A percentile compares a stretch with the other conserved stretches of the same genome.
Evolutionary conservation across 92 coral and sea anemone species (phyloP).

Genomic region (Palythoa grandis): DNA sequence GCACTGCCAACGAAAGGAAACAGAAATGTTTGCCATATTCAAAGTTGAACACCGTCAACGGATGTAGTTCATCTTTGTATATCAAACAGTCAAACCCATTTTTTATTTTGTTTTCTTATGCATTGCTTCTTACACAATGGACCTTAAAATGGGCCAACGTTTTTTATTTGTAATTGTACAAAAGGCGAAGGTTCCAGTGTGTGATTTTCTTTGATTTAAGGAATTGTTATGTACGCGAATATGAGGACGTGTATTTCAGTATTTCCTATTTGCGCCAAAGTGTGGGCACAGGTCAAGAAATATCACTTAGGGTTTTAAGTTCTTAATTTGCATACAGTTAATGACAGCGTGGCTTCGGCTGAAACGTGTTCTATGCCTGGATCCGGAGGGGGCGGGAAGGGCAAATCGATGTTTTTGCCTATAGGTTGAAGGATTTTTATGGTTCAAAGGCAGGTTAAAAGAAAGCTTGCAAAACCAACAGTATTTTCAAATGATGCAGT

Average conservation of each 20-base stretch:
- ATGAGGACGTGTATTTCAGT: background rate
- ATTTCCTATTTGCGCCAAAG: slow-evolving; percentile 5
- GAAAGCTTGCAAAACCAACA: background rate
- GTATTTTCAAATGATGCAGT: background rate
- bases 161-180: background rate
- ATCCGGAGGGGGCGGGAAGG: background rate
- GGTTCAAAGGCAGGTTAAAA: background rate
- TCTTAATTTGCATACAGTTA: slow-evolving; percentile 21
- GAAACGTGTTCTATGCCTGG: background rate
- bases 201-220: too few species aligned
- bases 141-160: too few species aligned
- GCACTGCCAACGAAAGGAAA: too few species aligned
- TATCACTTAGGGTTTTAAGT: slow-evolving; percentile 1
- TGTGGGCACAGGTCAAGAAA: slow-evolving; percentile 24
- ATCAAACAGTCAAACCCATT: too few species aligned
- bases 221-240: background rate
- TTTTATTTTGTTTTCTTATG: too few species aligned
- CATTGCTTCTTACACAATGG: too few species aligned
- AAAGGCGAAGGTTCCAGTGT: background rate
- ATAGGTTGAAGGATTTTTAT: background rate
- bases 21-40: too few species aligned
- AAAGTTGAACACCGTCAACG: too few species aligned
- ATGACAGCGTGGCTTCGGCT: background rate
- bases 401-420: background rate
- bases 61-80: too few species aligned